Evolutionary conservation across 92 coral and sea anemone species (phyloP).

Genomic region (Zoanthus gigantus): DNA sequence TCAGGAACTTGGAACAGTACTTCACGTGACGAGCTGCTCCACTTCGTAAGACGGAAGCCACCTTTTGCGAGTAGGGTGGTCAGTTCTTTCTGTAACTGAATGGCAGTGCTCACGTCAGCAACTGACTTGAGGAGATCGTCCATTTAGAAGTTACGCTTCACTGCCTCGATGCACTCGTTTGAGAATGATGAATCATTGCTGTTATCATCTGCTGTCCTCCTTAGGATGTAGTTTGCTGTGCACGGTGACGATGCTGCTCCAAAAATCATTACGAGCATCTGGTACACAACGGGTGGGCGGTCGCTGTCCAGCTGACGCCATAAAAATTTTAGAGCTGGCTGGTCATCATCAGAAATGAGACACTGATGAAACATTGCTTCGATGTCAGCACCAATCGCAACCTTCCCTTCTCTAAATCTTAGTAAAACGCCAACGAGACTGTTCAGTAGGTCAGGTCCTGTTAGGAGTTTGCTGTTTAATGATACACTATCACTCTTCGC

Average conservation of each 20-base stretch:
- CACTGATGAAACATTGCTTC: slow-evolving; percentile 74
- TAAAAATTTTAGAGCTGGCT: slow-evolving; percentile 74
- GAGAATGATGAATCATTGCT: slow-evolving; percentile 50
- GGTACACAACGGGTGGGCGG: slow-evolving; percentile 71
- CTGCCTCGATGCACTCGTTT: slow-evolving; percentile 48
- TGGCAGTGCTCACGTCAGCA: slow-evolving; percentile 47
- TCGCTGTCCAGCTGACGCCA: slow-evolving; percentile 64
- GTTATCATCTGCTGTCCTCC: slow-evolving; percentile 73
- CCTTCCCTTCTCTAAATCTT: slow-evolving; percentile 65
- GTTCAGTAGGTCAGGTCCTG: slow-evolving; percentile 60
- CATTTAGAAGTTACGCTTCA: slow-evolving; percentile 64
- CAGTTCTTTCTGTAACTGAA: slow-evolving; percentile 55
- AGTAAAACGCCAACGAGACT: slow-evolving; percentile 65
- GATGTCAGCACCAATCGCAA: slow-evolving; percentile 74
- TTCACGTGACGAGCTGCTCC: too few relatives aligned
- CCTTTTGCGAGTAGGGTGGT: slow-evolving; percentile 48
- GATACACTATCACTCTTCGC: slow-evolving; percentile 54
- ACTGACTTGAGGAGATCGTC: slow-evolving; percentile 69
- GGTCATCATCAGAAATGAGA: slow-evolving; percentile 61
- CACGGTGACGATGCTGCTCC: slow-evolving; percentile 80
- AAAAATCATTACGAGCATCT: slow-evolving; percentile 68
- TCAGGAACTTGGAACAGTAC: too few relatives aligned
- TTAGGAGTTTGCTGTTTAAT: slow-evolving; percentile 49
- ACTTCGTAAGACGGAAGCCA: too few relatives aligned
- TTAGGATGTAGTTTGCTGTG: slow-evolving; percentile 70